Evolutionary conservation across 2,113 vertebrate species (phyloP).

Genomic region (Tyto alba): DNA sequence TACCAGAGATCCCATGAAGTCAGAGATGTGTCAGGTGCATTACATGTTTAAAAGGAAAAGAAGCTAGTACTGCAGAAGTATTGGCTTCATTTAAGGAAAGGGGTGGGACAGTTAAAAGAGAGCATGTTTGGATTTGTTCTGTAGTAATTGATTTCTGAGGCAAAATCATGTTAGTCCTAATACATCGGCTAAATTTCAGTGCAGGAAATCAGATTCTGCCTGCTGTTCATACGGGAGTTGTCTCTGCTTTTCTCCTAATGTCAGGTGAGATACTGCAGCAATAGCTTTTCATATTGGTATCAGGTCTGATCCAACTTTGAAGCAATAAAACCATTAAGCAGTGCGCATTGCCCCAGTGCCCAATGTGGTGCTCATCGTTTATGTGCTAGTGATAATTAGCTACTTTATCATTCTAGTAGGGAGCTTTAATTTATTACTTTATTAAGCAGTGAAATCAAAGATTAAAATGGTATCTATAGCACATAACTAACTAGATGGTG

Average conservation of each 20-base stretch:
- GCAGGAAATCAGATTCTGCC: background rate
- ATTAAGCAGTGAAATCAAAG: conserved; percentile 58
- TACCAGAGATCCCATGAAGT: background rate
- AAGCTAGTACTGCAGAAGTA: background rate
- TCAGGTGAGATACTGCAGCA: background rate
- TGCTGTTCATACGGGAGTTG: background rate
- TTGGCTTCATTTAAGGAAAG: background rate
- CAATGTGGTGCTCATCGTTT: conserved; percentile 43
- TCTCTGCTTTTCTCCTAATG: background rate
- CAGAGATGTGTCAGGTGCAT: background rate
- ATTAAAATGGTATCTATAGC: conserved; percentile 35
- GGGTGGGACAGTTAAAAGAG: background rate
- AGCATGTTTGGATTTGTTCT: background rate
- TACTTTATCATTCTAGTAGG: conserved; percentile 59
- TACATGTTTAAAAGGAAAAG: background rate
- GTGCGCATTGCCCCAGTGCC: background rate
- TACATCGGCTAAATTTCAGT: background rate
- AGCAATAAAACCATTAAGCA: conserved; percentile 29
- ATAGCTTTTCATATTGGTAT: background rate
- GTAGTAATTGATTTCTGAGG: background rate
- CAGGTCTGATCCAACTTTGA: conserved; percentile 29
- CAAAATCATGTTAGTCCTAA: background rate
- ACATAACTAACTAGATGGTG: conserved; percentile 31
- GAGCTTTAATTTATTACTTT: conserved; percentile 52
- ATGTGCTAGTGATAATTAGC: conserved; percentile 64